phyloP scores from a whole-genome alignment of 2,113 vertebrate genomes.

The Mirza zaza region DNA sequence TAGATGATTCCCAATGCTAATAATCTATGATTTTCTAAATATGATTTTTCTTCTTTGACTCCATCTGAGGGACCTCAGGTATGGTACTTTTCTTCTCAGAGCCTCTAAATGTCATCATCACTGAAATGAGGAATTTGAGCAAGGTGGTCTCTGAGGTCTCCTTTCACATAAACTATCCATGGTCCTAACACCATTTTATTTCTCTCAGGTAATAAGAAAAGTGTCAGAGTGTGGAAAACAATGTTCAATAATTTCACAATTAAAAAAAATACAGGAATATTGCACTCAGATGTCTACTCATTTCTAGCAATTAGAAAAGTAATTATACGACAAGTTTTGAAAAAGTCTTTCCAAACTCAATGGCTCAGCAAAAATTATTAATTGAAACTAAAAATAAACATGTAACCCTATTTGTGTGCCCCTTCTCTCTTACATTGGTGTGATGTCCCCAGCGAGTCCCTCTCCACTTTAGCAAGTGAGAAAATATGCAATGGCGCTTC shows the following conservation, averaged over 20 bases:
- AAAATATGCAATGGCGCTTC: constrained; percentile 30
- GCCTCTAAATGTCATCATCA: constrained; percentile 30
- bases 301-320: constrained; percentile 73
- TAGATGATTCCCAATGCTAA: background rate
- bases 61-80: background rate
- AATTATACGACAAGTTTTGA: constrained; percentile 69
- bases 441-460: constrained; percentile 33
- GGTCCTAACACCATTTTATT: constrained; percentile 15
- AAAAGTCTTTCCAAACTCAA: constrained; percentile 59
- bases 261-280: constrained; percentile 71
- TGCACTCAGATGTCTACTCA: constrained; percentile 71
- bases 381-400: constrained; percentile 78
- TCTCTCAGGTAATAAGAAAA: constrained; percentile 67
- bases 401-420: background rate
- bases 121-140: constrained; percentile 40
- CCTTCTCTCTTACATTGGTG: background rate
- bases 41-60: background rate
- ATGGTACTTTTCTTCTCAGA: background rate
- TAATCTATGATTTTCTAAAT: background rate
- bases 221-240: constrained; percentile 58
- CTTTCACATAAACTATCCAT: background rate
- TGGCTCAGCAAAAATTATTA: constrained; percentile 77
- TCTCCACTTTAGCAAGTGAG: constrained; percentile 57
- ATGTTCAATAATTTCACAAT: constrained; percentile 70
- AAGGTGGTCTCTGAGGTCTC: constrained; percentile 39